Evolutionary conservation across 2,113 vertebrate species (phyloP), one percentile per base, ranked within the genome.

Genomic region (Plecturocebus donacophilus): DNA sequence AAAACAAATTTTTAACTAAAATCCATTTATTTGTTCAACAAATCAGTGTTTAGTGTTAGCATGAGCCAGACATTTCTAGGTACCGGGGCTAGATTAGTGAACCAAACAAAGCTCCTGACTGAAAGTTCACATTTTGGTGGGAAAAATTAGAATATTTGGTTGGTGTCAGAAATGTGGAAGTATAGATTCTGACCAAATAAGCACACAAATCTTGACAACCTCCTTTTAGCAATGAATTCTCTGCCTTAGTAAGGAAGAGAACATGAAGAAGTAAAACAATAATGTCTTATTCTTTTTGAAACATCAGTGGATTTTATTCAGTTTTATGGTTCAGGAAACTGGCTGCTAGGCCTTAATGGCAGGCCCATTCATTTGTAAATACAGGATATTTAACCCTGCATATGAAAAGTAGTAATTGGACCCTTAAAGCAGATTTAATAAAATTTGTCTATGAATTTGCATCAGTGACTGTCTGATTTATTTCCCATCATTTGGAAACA

Each of bases 201-300:
- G 75, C 49, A 52, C 6, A 35, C 71, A 9, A 61, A 11, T 19
- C 12, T 64, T 54, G 25, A 38, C 45, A 38, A 10, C 87, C 38
- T 70, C 32, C 47, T 96, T 58, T 68, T 88, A 89, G 61, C 32
- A 64, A 17, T 84, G 17, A 73, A 32, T 61, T 88, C 61, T 94
- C 40, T 92, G 30, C 71, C 79, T 25, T 90, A 68, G 25, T 68
- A 92, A 95, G 91, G 47, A 86, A 97, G 14, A 84, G 32, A 97
- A 70, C 92, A 92, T 45, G 21, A 82, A 68, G 49, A 52, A 80
- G 47, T 85, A 38, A 92, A 93, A 61, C 61, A 42, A 14, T 54
- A 23, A n/a, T 66, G 20, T 73, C 35, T 61, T 79, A 4, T 38
- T 86, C 68, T 96, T 96, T 64, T 94, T 94, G 68, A 93, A 97